These are phyloP conservation scores for Seira ritae DNA, from an alignment of 2,888 invertebrate species.

Conservation along the genomic window DNA sequence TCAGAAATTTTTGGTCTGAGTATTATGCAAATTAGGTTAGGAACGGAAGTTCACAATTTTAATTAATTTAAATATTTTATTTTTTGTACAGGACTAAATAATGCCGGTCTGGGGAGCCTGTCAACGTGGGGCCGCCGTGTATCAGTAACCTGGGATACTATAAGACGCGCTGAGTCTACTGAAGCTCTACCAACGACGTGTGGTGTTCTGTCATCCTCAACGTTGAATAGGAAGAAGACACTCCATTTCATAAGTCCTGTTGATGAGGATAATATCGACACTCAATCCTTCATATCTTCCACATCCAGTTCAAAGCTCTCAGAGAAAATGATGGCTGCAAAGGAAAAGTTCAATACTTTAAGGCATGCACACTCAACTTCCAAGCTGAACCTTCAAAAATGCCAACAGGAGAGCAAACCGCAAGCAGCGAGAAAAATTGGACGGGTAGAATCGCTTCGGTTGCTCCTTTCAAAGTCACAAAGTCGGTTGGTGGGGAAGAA, in stretches of 20 bases:
- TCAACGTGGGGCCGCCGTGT: constrained; percentile 81
- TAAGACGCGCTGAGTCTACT: constrained; percentile 80
- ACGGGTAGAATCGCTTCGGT: constrained; percentile 79
- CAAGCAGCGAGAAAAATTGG: constrained; percentile 74
- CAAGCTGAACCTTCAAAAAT: background rate
- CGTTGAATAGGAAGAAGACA: constrained; percentile 64
- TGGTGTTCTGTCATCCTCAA: constrained; percentile 67
- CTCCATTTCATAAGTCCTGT: constrained; percentile 63
- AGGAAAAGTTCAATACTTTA: constrained; percentile 50
- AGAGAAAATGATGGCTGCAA: constrained; percentile 36
- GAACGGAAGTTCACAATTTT: too few relatives aligned
- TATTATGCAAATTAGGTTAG: too few relatives aligned
- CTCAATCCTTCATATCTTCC: constrained; percentile 1
- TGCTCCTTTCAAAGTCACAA: constrained; percentile 77
- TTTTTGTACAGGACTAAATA: too few relatives aligned
- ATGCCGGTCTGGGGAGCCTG: constrained; percentile 74
- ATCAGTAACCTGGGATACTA: constrained; percentile 80
- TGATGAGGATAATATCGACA: constrained; percentile 26
- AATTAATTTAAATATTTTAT: too few relatives aligned
- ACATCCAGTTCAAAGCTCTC: constrained; percentile 22
- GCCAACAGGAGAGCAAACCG: background rate
- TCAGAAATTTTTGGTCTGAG: too few relatives aligned
- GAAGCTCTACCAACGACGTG: constrained; percentile 74
- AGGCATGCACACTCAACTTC: background rate
- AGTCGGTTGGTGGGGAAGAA: constrained; percentile 57